Conservation (phyloP, 2,888 invertebrate species). For the Cryptocheilus praepositus region DNA sequence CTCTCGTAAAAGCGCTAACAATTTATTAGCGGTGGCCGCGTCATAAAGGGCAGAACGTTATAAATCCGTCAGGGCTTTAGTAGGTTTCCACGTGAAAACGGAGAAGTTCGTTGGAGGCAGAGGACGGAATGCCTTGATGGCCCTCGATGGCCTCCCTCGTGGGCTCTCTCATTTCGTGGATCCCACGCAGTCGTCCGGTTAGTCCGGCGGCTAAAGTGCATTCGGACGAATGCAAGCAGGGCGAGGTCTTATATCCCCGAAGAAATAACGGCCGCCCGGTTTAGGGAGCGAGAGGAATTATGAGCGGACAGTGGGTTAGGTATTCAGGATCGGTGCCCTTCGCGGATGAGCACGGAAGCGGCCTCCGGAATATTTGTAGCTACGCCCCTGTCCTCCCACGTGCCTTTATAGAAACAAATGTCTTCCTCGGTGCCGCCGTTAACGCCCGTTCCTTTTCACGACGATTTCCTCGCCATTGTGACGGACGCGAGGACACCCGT, state of each 20-base stretch:
- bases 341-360: conserved; percentile 55
- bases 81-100: too few species aligned
- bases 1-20: too few species aligned
- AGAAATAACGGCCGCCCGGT: conserved; percentile 43
- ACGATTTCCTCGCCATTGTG: not conserved
- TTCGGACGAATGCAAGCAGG: conserved; percentile 15
- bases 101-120: too few species aligned
- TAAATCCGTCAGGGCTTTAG: too few species aligned
- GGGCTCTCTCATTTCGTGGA: conserved; percentile 12
- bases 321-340: conserved; percentile 7
- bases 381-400: conserved; percentile 60
- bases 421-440: conserved; percentile 43
- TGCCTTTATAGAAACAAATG: conserved; percentile 48
- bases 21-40: too few species aligned
- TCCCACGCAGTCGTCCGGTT: conserved; percentile 17
- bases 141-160: too few species aligned
- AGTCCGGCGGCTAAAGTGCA: not conserved
- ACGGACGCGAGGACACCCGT: conserved; percentile 2
- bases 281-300: conserved; percentile 40
- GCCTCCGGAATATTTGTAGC: conserved; percentile 52
- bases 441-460: conserved; percentile 27
- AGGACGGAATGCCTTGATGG: too few species aligned
- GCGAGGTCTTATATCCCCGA: conserved; percentile 21
- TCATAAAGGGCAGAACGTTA: too few species aligned
- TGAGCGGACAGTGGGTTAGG: conserved; percentile 24